These are phyloP conservation scores for Cryptotermes secundus DNA, from an alignment of 1,140 invertebrate species.

Conservation along the genomic window DNA sequence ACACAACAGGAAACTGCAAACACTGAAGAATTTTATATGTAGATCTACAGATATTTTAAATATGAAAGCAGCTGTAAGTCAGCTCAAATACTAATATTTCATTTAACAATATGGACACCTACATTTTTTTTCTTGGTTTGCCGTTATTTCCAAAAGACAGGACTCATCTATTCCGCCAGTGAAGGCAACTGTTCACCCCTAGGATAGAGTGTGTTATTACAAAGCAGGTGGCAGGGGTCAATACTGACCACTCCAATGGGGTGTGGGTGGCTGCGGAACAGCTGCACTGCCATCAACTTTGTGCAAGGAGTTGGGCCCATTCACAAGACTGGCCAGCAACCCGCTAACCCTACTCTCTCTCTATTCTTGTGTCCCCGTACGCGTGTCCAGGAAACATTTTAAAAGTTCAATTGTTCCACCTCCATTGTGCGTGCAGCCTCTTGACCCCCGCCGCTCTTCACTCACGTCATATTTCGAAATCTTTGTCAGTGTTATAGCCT, in stretches of 20 bases:
- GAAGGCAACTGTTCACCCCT: too few species aligned
- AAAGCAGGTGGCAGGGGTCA: background rate
- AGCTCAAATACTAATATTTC: too few species aligned
- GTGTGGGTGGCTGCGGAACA: background rate
- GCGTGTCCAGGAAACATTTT: background rate
- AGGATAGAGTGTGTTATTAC: too few species aligned
- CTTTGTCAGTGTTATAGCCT: background rate
- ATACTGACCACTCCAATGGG: background rate
- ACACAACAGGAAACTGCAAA: too few species aligned
- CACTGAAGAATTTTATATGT: too few species aligned
- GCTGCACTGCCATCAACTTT: background rate
- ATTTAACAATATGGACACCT: too few species aligned
- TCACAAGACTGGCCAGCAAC: background rate
- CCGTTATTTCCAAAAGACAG: too few species aligned
- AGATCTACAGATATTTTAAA: too few species aligned
- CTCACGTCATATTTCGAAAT: constrained; percentile 24
- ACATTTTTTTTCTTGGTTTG: too few species aligned
- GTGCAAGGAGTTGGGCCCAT: background rate
- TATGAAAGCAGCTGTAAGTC: too few species aligned
- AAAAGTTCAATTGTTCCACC: background rate
- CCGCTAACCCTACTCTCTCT: too few species aligned
- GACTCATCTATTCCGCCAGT: too few species aligned
- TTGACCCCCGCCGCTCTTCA: background rate
- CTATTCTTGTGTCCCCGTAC: background rate
- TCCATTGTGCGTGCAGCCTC: background rate